Evolutionary conservation across 2,797 vertebrate species (phyloP), one percentile per base, ranked within the genome.

Genomic region (Acipenser transmontanus): DNA sequence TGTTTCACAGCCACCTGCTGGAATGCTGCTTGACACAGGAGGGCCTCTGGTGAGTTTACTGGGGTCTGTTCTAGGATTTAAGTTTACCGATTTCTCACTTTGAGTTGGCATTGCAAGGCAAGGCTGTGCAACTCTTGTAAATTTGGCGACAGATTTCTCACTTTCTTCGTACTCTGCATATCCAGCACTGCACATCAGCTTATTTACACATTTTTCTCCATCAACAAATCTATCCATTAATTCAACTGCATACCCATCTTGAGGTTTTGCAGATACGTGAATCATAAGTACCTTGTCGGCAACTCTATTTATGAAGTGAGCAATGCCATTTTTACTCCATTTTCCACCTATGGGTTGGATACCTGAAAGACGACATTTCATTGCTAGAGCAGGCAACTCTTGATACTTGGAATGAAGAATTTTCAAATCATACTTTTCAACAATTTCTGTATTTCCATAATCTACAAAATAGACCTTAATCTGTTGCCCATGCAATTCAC

Each of bases 391-490:
- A 1, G 94, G 94, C 0, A 96, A 73, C 7, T 76, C 81, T 77
- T 76, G 85, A 59, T 93, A 94, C 13, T 72, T 76, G 1, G 89
- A 81, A 2, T 92, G 91, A 62, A 99, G 77, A 54, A 82, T 80
- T 56, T 81, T 86, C 50, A 99, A 73, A 0, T 83, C 76, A 59
- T 61, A 65, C 67, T 49, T 65, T 20, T 88, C 84, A 66, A 98
- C 86, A 1, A 73, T 69, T 76, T 93, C 89, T 0, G 72, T 84
- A 62, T 84, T 91, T 72, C 97, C 95, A 66, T 83, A 88, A 75
- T 99, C 97, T 11, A 95, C 73, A 71, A 95, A 84, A 68, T 91
- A 86, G 20, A 95, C 82, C 48, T 81, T 83, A 3, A 82, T 68
- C 50, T 86, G 77, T 0, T 79, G 74, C 0, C 88, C 71, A 5